Base-by-base conservation (phyloP, 2,113 vertebrate species). In the Sapayoa aenigma region DNA sequence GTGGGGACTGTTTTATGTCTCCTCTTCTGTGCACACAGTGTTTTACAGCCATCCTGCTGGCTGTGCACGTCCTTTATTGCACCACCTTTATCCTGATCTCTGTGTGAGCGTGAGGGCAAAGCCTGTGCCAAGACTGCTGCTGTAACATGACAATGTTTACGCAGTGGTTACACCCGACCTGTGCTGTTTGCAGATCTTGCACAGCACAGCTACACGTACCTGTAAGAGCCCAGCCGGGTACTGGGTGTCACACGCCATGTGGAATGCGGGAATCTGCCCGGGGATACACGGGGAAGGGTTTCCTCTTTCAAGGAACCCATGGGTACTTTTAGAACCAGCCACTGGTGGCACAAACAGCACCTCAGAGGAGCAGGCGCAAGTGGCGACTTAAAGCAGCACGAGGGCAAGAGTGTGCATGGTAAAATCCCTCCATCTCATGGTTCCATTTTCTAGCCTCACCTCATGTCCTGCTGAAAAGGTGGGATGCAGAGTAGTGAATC, bases 191-290 rank as follows among this genome's bases (percentile, higher is more conserved):
- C 49, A 39, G 35, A 42, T 0, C 6, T 8, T 3, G 3, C 9
- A 4, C 44, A 17, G 52, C 62, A 35, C 5, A 4, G 27, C 28
- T 6, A 27, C 1, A 5, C n/a, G 13, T 12, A 25, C 0, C 5
- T 6, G 9, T 9, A 4, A 16, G 4, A 63, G 8, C 33, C 1
- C 0, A 1, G 37, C 12, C 20, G 37, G 20, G 1, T 9, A 6
- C 14, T 13, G 23, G 44, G 39, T 18, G 52, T 24, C 60, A n/a
- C 2, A 0, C 9, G 3, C 22, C 3, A 1, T 0, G 0, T 14
- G n/a, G 28, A 46, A 12, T 6, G 16, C 1, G n/a, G 39, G n/a
- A 25, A 58, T 49, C 11, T 9, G 21, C 55, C 35, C 59, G 3
- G 31, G 18, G 21, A 17, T 39, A 1, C 14, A 20, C 0, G 0